Conservation (phyloP, 2,113 vertebrate species). For the Seriola rivoliana region DNA sequence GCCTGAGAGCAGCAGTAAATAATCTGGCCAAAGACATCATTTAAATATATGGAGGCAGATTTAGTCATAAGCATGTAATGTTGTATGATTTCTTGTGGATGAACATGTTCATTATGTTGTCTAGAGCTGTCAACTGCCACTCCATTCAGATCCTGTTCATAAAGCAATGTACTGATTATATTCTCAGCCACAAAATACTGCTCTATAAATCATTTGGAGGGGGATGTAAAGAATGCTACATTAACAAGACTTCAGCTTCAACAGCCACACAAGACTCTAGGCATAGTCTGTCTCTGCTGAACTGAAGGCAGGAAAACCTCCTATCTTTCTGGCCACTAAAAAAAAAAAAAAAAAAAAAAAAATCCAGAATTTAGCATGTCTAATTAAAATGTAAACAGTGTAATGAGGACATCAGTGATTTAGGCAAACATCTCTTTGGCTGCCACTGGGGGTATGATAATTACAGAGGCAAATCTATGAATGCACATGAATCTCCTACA, state of each 20-base stretch:
- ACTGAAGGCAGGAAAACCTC: slow-evolving; percentile 57
- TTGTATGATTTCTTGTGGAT: slow-evolving; percentile 19
- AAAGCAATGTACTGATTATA: slow-evolving; percentile 21
- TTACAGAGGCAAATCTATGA: slow-evolving; percentile 97
- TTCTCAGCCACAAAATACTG: slow-evolving; percentile 9
- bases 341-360: slow-evolving; percentile 69
- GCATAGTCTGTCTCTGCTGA: slow-evolving; percentile 44
- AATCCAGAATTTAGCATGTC: slow-evolving; percentile 91
- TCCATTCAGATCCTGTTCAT: slow-evolving; percentile 43
- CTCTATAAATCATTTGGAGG: slow-evolving; percentile 4
- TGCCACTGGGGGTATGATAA: slow-evolving; percentile 98
- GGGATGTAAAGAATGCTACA: slow-evolving; percentile 13
- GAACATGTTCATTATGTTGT: slow-evolving; percentile 19
- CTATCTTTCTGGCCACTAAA: slow-evolving; percentile 85
- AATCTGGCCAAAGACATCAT: slow-evolving; percentile 41
- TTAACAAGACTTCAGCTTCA: not conserved
- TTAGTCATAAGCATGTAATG: slow-evolving; percentile 34
- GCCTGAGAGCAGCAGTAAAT: slow-evolving; percentile 38
- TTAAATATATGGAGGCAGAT: slow-evolving; percentile 47
- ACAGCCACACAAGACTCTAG: not conserved
- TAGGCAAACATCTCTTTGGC: slow-evolving; percentile 93
- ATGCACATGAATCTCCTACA: slow-evolving; percentile 93
- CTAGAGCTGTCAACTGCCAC: slow-evolving; percentile 13
- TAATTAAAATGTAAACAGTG: slow-evolving; percentile 99
- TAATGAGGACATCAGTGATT: slow-evolving; percentile 99